phyloP scores from a whole-genome alignment of 2,797 vertebrate genomes.

The Sus cebifrons region DNA sequence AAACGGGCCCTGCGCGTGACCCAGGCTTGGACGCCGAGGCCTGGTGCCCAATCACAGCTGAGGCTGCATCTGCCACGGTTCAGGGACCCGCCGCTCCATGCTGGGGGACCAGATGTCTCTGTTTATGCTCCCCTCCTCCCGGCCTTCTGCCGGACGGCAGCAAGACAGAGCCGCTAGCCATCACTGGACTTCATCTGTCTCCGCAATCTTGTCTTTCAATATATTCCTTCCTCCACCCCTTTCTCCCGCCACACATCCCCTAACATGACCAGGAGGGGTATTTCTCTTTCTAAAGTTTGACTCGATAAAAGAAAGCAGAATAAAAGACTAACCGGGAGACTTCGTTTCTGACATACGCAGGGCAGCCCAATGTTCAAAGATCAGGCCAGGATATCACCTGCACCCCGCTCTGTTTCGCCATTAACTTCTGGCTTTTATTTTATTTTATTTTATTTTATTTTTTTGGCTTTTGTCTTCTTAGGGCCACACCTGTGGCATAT shows the following conservation, averaged over 20 bases:
- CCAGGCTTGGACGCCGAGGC: constrained; percentile 89
- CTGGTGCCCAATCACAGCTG: constrained; percentile 91
- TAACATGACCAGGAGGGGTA: background rate
- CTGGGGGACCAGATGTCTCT: constrained; percentile 93
- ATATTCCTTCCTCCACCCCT: background rate
- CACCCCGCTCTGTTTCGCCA: background rate
- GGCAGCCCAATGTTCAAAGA: background rate
- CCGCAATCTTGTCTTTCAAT: constrained; percentile 62
- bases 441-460: too few relatives aligned
- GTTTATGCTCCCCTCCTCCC: constrained; percentile 88
- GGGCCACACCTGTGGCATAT: too few relatives aligned
- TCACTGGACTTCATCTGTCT: constrained; percentile 86
- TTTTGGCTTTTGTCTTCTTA: too few relatives aligned
- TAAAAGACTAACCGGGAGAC: background rate
- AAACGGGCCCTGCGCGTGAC: constrained; percentile 90
- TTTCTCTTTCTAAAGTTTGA: constrained; percentile 52
- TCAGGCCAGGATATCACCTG: background rate
- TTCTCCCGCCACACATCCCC: background rate
- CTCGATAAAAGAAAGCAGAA: background rate
- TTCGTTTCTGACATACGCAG: background rate
- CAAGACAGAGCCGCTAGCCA: constrained; percentile 80
- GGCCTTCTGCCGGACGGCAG: constrained; percentile 88
- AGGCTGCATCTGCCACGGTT: constrained; percentile 91
- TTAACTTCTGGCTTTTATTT: background rate
- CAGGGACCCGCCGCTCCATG: constrained; percentile 89